phyloP scores from a whole-genome alignment of 2,113 vertebrate species.

The Tychaedon coryphoeus region DNA sequence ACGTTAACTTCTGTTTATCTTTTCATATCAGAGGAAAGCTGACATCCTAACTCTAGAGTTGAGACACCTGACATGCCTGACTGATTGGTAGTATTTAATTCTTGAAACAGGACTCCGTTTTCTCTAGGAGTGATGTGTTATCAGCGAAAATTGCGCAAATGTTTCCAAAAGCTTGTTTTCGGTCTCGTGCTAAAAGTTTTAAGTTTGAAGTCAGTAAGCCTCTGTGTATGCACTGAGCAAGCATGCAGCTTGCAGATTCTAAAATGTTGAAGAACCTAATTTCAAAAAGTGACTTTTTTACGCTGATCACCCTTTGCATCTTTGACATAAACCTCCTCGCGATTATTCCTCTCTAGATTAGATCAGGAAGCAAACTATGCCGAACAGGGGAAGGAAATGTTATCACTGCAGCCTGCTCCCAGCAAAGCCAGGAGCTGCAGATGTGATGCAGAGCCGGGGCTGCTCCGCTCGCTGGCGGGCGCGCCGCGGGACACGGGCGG shows the following conservation, averaged over 20 bases:
- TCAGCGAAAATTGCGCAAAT: rapidly evolving
- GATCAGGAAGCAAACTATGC: background rate
- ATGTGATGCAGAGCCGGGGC: rapidly evolving
- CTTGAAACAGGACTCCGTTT: background rate
- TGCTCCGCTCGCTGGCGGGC: rapidly evolving
- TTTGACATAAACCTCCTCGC: background rate
- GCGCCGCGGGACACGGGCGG: background rate
- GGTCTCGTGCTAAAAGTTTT: background rate
- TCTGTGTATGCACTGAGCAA: rapidly evolving
- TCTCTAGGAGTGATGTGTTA: background rate
- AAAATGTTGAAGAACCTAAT: rapidly evolving
- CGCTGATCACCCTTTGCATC: rapidly evolving
- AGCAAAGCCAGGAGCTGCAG: rapidly evolving
- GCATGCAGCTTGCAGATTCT: background rate
- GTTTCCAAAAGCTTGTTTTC: background rate
- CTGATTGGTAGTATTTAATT: rapidly evolving
- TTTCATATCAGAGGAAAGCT: background rate
- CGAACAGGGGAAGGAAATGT: background rate
- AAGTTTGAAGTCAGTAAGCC: background rate
- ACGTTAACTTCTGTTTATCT: background rate
- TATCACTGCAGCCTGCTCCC: background rate
- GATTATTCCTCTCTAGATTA: background rate
- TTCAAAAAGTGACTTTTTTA: background rate
- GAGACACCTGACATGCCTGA: rapidly evolving
- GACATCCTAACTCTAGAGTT: background rate